A percentile compares a stretch with the other conserved stretches of the same genome.
phyloP scores from a whole-genome alignment of 2,113 vertebrate species.

The Microtus pennsylvanicus region DNA sequence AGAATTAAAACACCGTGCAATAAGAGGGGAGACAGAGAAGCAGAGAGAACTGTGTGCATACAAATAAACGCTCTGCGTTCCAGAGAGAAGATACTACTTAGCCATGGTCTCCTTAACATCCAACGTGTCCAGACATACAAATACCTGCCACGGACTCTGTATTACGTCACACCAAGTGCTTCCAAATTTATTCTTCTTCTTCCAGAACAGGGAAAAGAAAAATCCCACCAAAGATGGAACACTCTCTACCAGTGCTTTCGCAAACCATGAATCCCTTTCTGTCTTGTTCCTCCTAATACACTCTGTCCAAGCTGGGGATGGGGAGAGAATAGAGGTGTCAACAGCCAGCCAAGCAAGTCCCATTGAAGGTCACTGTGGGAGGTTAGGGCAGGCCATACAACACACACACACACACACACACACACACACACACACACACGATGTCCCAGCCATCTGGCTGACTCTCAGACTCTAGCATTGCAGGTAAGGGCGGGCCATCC shows the following conservation, averaged over 20 bases:
- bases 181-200: background rate
- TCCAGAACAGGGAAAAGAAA: background rate
- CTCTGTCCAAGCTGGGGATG: background rate
- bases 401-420: too few relatives aligned
- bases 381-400: background rate
- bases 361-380: background rate
- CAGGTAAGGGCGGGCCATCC: background rate
- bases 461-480: background rate
- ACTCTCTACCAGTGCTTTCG: background rate
- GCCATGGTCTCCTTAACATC: background rate
- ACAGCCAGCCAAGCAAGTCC: background rate
- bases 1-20: background rate
- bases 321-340: background rate
- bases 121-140: background rate
- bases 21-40: background rate
- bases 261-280: background rate
- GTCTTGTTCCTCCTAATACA: background rate
- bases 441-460: background rate
- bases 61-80: background rate
- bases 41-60: background rate
- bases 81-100: background rate
- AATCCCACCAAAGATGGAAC: background rate
- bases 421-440: too few relatives aligned
- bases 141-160: background rate
- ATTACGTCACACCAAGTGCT: background rate